These are phyloP conservation scores for Erpornis zantholeuca DNA, from an alignment of 2,113 vertebrate genomes.

Conservation along the genomic window DNA sequence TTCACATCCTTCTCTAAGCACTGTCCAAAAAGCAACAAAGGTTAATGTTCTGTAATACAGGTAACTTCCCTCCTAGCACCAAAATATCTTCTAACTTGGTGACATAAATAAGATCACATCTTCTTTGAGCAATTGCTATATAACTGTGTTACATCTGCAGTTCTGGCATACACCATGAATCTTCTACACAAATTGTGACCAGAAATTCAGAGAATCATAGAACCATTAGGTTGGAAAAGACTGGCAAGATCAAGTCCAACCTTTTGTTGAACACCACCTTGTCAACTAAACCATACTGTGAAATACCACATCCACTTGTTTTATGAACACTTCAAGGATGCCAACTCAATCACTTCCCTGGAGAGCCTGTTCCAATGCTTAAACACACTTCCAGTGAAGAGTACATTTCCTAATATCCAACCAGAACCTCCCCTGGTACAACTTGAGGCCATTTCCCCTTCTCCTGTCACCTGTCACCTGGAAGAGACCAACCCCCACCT, in stretches of 20 bases:
- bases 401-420: background rate
- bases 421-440: background rate
- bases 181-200: background rate
- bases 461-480: background rate
- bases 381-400: accelerated
- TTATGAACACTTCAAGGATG: background rate
- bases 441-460: background rate
- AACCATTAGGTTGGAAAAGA: background rate
- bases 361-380: background rate
- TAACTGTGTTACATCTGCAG: background rate
- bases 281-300: background rate
- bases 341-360: background rate
- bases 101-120: background rate
- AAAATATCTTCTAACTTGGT: background rate
- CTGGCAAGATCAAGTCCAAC: background rate
- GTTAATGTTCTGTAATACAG: background rate
- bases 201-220: background rate
- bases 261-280: background rate
- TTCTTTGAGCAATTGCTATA: background rate
- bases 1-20: background rate
- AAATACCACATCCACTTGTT: background rate
- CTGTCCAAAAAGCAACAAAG: background rate
- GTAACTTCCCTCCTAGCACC: background rate
- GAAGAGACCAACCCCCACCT: background rate
- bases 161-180: background rate